Base-by-base conservation (phyloP, 2,113 vertebrate genomes). In the Ardeotis arabs region DNA sequence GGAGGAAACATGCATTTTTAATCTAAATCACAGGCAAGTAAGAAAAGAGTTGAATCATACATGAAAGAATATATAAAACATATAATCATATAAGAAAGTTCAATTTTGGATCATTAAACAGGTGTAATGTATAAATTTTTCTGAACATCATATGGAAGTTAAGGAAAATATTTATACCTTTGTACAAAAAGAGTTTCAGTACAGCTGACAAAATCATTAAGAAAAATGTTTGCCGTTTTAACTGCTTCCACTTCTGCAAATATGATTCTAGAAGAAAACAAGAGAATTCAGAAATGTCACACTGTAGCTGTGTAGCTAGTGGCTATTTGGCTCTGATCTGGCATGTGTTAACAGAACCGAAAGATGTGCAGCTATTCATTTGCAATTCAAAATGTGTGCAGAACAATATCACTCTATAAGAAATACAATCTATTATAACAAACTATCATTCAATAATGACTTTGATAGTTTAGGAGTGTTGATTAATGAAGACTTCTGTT, bases 361-460 rank as follows among this genome's bases (percentile, higher is more conserved):
- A 58, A 89, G 49, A 90, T 20, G n/a, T 44, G 49, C 53, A 92
- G 29, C 45, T 70, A 70, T 44, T 86, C 17, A 81, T 92, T 89
- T 94, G 80, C 68, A 87, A 94, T 87, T 87, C 60, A 93, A 96
- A 95, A 93, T n/a, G 4, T 11, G 53, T 85, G 16, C 47, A n/a
- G 74, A 89, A 79, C 14, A 41, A 3, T 47, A 68, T 19, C 21
- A 79, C 47, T 84, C 33, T 41, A 9, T 45, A 90, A 68, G 90
- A 92, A 77, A 93, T 39, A 50, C 5, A 75, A 35, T 79, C 39
- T 73, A 21, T 70, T 96, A 45, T 45, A 93, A 84, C n/a, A 94
- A 84, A 85, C 28, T 50, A 88, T 14, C 31, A 64, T 49, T 80
- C 28, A 63, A 14, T 72, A 64, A 47, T 69, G 35, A 80, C 2